These are phyloP conservation scores for Phalacrocorax brasilianus DNA, from an alignment of 2,113 vertebrate species.

Conservation along the genomic window DNA sequence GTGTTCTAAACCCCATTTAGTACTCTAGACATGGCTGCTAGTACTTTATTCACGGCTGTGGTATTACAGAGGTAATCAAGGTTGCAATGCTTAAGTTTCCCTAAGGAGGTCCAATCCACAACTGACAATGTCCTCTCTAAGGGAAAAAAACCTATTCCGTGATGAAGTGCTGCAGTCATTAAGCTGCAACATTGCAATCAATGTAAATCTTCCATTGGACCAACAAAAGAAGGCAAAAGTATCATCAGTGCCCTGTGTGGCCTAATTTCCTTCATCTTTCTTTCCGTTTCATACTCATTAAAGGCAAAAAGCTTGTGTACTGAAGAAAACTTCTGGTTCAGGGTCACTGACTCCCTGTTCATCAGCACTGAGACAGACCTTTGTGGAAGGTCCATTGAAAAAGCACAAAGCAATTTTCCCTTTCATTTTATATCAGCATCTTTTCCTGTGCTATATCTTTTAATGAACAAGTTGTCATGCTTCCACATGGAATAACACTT, in stretches of 20 bases:
- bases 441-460: background rate
- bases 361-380: background rate
- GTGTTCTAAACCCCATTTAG: background rate
- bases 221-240: slow-evolving; percentile 15
- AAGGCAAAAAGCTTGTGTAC: background rate
- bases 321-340: background rate
- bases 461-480: background rate
- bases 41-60: background rate
- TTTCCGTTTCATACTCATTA: background rate
- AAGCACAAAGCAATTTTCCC: background rate
- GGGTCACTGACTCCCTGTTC: background rate
- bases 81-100: background rate
- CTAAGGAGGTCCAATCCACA: background rate
- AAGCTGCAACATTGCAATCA: slow-evolving; percentile 8
- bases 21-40: background rate
- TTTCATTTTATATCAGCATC: background rate
- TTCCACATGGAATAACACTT: background rate
- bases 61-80: background rate
- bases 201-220: slow-evolving; percentile 12
- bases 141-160: background rate
- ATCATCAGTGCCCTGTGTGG: background rate
- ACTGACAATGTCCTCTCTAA: background rate
- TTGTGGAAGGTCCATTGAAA: background rate
- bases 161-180: slow-evolving; percentile 19
- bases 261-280: slow-evolving; percentile 3